phyloP scores from a whole-genome alignment of 2,888 invertebrate genomes.

The Molanna angustata region DNA sequence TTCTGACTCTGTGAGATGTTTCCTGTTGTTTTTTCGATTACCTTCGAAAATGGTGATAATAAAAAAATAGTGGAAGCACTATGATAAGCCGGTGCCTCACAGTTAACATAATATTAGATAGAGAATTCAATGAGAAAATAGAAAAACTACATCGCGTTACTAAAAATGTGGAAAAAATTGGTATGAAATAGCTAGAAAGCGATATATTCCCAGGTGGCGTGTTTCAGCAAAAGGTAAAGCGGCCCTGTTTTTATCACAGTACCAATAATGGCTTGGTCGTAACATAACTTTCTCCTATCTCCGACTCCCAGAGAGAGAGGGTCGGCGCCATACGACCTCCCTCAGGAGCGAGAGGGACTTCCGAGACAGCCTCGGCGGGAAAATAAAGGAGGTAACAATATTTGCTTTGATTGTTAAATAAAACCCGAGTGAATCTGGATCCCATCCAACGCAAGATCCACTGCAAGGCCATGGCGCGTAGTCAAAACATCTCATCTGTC shows the following conservation, averaged over 20 bases:
- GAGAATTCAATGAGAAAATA: too few relatives aligned
- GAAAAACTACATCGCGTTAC: too few relatives aligned
- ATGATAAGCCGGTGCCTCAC: too few relatives aligned
- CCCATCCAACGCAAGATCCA: background rate
- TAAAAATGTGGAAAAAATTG: too few relatives aligned
- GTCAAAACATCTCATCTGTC: slow-evolving; percentile 8
- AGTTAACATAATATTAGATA: too few relatives aligned
- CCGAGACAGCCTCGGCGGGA: slow-evolving; percentile 18
- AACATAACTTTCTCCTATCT: slow-evolving; percentile 28
- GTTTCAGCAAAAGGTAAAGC: slow-evolving; percentile 22
- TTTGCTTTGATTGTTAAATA: slow-evolving; percentile 33
- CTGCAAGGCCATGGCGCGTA: background rate
- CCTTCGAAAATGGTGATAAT: too few relatives aligned
- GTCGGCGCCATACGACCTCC: slow-evolving; percentile 5
- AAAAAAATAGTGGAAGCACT: too few relatives aligned
- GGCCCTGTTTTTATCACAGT: slow-evolving; percentile 26
- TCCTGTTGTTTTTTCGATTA: too few relatives aligned
- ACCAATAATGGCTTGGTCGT: slow-evolving; percentile 31
- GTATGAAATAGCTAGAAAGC: too few relatives aligned
- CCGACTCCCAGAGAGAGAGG: slow-evolving; percentile 15
- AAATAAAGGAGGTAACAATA: slow-evolving; percentile 31
- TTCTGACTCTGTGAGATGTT: too few relatives aligned
- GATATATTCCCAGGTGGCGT: slow-evolving; percentile 16
- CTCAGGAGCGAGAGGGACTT: slow-evolving; percentile 16
- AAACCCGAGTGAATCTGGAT: slow-evolving; percentile 26